Base-by-base conservation (phyloP, 1,140 invertebrate genomes). In the Brachionus rubens region DNA sequence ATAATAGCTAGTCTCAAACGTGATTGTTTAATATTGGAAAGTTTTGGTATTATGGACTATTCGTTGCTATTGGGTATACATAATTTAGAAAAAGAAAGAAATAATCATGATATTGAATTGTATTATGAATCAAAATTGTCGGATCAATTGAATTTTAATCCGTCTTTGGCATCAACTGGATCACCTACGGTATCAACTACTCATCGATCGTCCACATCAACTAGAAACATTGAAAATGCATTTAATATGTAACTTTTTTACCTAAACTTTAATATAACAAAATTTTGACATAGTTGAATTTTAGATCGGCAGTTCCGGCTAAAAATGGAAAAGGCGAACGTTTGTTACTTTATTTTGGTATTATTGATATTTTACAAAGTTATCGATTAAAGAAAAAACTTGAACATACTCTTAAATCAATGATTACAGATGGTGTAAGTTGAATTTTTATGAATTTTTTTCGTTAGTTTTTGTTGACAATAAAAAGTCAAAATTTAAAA, bases 41-140 rank as follows among this genome's bases (percentile, higher is more conserved):
- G 86, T 98, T 98, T 98, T 86, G 96, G 97, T 88, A 98, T 98
- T 79, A 99, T 98, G 96, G 96, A 99, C 85, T 98, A 97, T 85
- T 96, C 93, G 78, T 87, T 98, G 75, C 88, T 99, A 47, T 89
- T 99, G 65, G 94, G 94, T 48, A 91, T 98, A 77, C 94, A 98
- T 83, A 96, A 96, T 85, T 86, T 95, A 21, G 43, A 67, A 54
- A 59, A 67, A 52, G 62, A 77, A 46, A 16, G 28, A 46, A 48
- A 56, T 16, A 76, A 62, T 10, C 12, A 30, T 12, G 68, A 43
- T 41, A 48, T 72, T 54, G 68, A 72, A 6, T 26, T 46, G 21
- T 76, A 76, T 24, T 59, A 62, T 40, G 75, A 62, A 7, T 40
- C 75, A 2, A 30, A 28, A 40, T 19, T 76, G 30, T 30, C 24